phyloP scores from a whole-genome alignment of 2,888 invertebrate species.

The Pollenia amentaria region DNA sequence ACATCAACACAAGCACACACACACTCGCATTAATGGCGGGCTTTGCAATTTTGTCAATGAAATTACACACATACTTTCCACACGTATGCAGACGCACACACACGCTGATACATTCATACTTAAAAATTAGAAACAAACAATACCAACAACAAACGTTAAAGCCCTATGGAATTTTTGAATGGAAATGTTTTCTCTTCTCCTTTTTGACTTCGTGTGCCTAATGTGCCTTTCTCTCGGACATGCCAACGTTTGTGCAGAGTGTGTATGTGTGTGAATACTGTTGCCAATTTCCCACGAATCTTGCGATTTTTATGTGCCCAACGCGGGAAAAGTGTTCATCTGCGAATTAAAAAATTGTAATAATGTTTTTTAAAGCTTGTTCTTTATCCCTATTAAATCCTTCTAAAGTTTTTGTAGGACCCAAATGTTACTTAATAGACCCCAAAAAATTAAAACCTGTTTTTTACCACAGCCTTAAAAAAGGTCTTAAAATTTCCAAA shows the following conservation, averaged over 20 bases:
- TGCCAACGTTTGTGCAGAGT: not conserved
- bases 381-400: too few relatives aligned
- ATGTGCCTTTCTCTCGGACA: not conserved
- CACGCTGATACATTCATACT: constrained; percentile 65
- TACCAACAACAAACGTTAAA: constrained; percentile 37
- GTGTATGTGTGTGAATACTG: not conserved
- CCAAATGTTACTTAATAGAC: too few relatives aligned
- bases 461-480: too few relatives aligned
- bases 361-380: too few relatives aligned
- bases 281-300: not conserved
- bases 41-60: constrained; percentile 80
- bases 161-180: constrained; percentile 32
- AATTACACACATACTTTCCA: constrained; percentile 70
- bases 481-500: too few relatives aligned
- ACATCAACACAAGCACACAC: not conserved
- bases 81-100: constrained; percentile 62
- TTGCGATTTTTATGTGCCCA: too few relatives aligned
- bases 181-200: constrained; percentile 17
- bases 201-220: not conserved
- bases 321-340: too few relatives aligned
- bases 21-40: constrained; percentile 55
- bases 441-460: too few relatives aligned
- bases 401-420: too few relatives aligned
- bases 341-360: too few relatives aligned
- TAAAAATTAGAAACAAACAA: not conserved